phyloP scores from a whole-genome alignment of 2,888 invertebrate species.

The Yponomeuta plumbellus region DNA sequence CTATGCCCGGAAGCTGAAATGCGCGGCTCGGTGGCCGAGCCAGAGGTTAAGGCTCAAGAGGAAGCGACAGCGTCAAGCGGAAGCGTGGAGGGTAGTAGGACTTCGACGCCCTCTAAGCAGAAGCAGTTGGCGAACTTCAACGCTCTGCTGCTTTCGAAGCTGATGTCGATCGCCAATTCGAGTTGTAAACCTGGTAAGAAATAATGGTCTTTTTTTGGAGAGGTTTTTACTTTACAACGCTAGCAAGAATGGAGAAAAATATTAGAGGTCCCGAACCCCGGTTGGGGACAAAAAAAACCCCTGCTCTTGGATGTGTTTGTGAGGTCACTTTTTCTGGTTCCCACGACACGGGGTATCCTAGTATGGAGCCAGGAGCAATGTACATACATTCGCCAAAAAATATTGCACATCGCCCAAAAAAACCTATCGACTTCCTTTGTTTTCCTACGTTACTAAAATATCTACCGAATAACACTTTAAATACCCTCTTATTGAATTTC shows the following conservation, averaged over 20 bases:
- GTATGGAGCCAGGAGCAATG: too few relatives aligned
- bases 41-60: slow-evolving; percentile 20
- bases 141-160: slow-evolving; percentile 86
- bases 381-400: too few relatives aligned
- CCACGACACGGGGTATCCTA: too few relatives aligned
- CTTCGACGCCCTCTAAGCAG: slow-evolving; percentile 36
- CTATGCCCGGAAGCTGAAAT: slow-evolving; percentile 77
- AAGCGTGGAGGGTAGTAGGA: slow-evolving; percentile 37
- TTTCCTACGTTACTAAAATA: too few relatives aligned
- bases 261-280: too few relatives aligned
- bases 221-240: not conserved
- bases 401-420: too few relatives aligned
- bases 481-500: not conserved
- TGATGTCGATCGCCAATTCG: slow-evolving; percentile 87
- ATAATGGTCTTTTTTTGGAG: not conserved
- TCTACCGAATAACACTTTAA: not conserved
- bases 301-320: too few relatives aligned
- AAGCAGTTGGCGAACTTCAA: slow-evolving; percentile 83
- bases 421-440: too few relatives aligned
- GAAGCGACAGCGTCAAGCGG: slow-evolving; percentile 26
- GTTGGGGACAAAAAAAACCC: too few relatives aligned
- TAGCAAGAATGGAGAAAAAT: too few relatives aligned
- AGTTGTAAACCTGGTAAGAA: slow-evolving; percentile 90
- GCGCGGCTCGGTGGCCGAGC: not conserved
- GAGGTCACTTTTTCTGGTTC: too few relatives aligned